Percentiles rank a stretch among this genome's conserved stretches.
These are phyloP conservation scores for Thelaira solivaga DNA, from an alignment of 2,888 invertebrate genomes.

Conservation along the genomic window DNA sequence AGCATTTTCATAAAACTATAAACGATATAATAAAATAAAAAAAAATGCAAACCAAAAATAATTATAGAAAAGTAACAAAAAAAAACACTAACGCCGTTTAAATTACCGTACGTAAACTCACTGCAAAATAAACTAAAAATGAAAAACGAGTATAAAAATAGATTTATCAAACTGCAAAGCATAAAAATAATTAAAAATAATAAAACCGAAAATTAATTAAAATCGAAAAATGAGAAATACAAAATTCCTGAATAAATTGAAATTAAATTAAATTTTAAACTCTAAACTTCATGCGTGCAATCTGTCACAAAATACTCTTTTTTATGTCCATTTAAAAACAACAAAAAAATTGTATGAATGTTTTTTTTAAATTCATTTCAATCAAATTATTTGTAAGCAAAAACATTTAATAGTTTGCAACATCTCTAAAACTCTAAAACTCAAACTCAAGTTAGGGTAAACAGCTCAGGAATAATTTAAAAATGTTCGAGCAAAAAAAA, in stretches of 20 bases:
- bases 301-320: no score
- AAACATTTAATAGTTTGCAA: conserved; percentile 1
- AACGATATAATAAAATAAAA: conserved; percentile 39
- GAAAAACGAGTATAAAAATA: conserved; percentile 15
- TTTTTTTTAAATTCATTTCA: not conserved
- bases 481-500: conserved; percentile 40
- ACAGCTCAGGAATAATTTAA: conserved; percentile 53
- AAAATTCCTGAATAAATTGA: not conserved
- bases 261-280: not conserved
- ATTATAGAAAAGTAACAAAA: conserved; percentile 37
- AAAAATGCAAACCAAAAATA: conserved; percentile 15
- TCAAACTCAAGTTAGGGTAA: conserved; percentile 63
- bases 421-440: no score
- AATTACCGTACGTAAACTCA: conserved; percentile 53
- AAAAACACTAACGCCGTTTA: conserved; percentile 46
- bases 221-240: conserved; percentile 42
- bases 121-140: conserved; percentile 55
- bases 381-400: not conserved
- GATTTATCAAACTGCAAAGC: conserved; percentile 42
- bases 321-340: no score
- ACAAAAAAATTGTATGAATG: conserved; percentile 34
- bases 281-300: no score
- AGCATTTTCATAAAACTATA: conserved; percentile 81
- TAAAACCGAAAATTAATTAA: conserved; percentile 16
- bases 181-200: conserved; percentile 17